Percentiles rank a stretch among this genome's conserved stretches.
phyloP scores from a whole-genome alignment of 92 coral and sea anemone genomes.

The Actinostola sp. region DNA sequence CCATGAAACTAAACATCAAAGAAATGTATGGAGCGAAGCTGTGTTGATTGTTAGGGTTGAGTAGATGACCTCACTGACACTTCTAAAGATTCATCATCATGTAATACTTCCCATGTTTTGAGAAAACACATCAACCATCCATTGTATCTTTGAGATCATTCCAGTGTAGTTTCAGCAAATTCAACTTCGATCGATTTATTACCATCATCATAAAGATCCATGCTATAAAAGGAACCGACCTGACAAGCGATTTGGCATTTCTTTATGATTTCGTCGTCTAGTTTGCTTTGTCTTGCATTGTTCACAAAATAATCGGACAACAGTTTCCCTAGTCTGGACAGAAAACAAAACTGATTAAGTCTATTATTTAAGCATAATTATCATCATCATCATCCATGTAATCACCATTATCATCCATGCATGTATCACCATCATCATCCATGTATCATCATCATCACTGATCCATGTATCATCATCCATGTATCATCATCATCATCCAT shows the following conservation, averaged over 20 bases:
- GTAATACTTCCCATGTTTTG: too few relatives aligned
- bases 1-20: too few relatives aligned
- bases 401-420: not conserved
- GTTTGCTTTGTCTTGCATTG: constrained; percentile 40
- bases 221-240: constrained; percentile 37
- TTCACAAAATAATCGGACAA: constrained; percentile 55
- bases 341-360: not conserved
- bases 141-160: too few relatives aligned
- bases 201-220: too few relatives aligned
- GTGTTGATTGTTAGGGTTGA: too few relatives aligned
- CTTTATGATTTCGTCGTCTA: constrained; percentile 37
- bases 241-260: constrained; percentile 74
- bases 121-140: too few relatives aligned
- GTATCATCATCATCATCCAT: not conserved
- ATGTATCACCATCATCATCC: too few relatives aligned
- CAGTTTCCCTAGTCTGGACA: constrained; percentile 73
- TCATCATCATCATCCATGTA: not conserved
- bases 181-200: too few relatives aligned
- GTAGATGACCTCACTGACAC: too few relatives aligned
- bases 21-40: too few relatives aligned
- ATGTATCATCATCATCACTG: not conserved
- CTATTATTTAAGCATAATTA: not conserved
- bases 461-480: not conserved
- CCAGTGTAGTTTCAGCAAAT: too few relatives aligned
- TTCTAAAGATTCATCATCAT: too few relatives aligned